Base-by-base conservation (phyloP, 2,797 vertebrate genomes). In the Hypotaenidia okinawae region DNA sequence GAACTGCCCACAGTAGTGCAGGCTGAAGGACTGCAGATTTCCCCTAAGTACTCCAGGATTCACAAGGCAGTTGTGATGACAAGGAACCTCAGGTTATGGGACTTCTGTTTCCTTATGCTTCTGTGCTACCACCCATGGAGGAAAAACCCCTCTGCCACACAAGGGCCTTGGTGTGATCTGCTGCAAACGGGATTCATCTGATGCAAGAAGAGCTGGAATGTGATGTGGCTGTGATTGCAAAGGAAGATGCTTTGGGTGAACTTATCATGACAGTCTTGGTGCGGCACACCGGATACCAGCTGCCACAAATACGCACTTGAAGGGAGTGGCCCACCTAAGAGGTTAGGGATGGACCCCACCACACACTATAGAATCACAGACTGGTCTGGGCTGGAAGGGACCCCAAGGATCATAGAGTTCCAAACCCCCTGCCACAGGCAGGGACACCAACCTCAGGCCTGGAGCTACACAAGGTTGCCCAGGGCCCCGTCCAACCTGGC, bases 141-240 rank as follows among this genome's bases (percentile, higher is more conserved):
- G 19, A 43, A 59, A 63, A 55, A 39, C 30, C 4, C 19, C 70
- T 59, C 33, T 24, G 32, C 62, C 66, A 12, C 1, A 9, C 0
- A 2, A 62, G 70, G 64, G 49, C 35, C 57, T 43, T 23, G 68
- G 32, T 55, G 22, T 16, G 51, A 51, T 25, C 58, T 32, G 70
- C 64, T 35, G 47, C 6, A 43, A 57, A 14, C 3, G n/a, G 11
- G 73, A 63, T 9, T 52, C n/a, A n/a, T 11, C 75, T 23, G 80
- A 28, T 15, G 14, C 39, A 16, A 28, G 49, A 54, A 39, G n/a
- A 64, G 79, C 55, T 37, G 37, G 57, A 70, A 24, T 6, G 47
- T 16, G 14, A 13, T 1, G 5, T 41, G 68, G 64, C 52, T 18
- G 28, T 0, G 2, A 17, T 2, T 1, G 21, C 14, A 8, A 47